Evolutionary conservation across 2,113 vertebrate genomes (phyloP).

Genomic region (Dasyornis broadbenti): DNA sequence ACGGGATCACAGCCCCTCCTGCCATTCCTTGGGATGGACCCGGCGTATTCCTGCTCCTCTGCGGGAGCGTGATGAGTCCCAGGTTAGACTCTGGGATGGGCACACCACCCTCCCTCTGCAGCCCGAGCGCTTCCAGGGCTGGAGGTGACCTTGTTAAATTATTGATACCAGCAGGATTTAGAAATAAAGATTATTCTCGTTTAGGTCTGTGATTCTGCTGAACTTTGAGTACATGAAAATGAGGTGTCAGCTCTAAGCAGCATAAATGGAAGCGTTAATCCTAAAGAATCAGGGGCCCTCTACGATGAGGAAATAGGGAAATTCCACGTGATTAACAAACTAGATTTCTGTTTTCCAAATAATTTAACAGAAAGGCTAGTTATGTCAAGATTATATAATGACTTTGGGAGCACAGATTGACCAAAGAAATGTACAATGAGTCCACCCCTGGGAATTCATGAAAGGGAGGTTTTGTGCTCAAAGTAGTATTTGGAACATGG

Average conservation of each 20-base stretch:
- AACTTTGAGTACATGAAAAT: not conserved
- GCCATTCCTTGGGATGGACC: not conserved
- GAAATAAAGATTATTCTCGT: not conserved
- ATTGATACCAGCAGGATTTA: not conserved
- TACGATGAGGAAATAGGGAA: not conserved
- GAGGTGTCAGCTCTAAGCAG: not conserved
- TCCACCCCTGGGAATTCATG: not conserved
- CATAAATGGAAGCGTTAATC: not conserved
- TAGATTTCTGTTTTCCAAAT: not conserved
- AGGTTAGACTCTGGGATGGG: fast-evolving
- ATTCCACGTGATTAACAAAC: not conserved
- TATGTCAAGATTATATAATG: not conserved
- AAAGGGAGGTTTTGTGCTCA: not conserved
- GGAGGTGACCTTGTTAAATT: not conserved
- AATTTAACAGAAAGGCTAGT: not conserved
- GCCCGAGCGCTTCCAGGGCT: not conserved
- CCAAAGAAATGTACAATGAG: not conserved
- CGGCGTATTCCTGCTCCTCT: fast-evolving
- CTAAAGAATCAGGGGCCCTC: not conserved
- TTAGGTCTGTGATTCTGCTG: not conserved
- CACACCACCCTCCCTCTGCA: not conserved
- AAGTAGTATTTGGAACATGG: not conserved
- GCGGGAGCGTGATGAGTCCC: fast-evolving
- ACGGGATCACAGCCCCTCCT: fast-evolving
- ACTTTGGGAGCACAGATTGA: not conserved